Percentiles rank a stretch among this genome's conserved stretches.
These are phyloP conservation scores for Dolichallabes microphthalmus DNA, from an alignment of 2,113 vertebrate genomes.

Conservation along the genomic window DNA sequence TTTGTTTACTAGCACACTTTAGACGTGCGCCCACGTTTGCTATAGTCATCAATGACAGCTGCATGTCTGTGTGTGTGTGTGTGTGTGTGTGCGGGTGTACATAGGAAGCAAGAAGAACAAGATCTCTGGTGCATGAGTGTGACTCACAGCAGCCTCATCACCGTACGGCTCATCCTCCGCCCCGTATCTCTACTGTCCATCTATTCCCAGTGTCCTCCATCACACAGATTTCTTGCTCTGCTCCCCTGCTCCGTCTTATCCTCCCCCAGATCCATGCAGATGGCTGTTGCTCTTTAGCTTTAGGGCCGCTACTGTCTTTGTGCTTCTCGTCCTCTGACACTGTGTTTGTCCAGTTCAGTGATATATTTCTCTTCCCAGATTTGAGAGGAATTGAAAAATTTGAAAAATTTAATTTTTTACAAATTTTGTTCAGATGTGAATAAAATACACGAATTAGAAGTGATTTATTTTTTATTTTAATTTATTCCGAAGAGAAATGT, in stretches of 20 bases:
- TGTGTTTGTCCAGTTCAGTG: background rate
- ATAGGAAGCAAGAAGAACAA: conserved; percentile 33
- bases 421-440: background rate
- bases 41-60: background rate
- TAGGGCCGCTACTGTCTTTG: background rate
- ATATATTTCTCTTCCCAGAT: background rate
- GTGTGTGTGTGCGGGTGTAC: conserved; percentile 18
- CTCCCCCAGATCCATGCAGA: conserved; percentile 23
- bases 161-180: conserved; percentile 25
- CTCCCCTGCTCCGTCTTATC: conserved; percentile 32
- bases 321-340: background rate
- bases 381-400: background rate
- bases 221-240: conserved; percentile 19
- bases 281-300: conserved; percentile 22
- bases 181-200: conserved; percentile 13
- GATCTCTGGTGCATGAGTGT: conserved; percentile 37
- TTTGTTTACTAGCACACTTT: conserved; percentile 28
- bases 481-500: background rate
- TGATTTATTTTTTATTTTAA: background rate
- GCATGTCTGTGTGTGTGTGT: conserved; percentile 20
- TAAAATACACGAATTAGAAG: background rate
- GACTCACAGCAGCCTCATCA: conserved; percentile 33
- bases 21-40: background rate
- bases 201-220: background rate
- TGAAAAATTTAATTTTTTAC: no score